These are phyloP conservation scores for Antheraea yamamai DNA, from an alignment of 2,888 invertebrate genomes.

Conservation along the genomic window DNA sequence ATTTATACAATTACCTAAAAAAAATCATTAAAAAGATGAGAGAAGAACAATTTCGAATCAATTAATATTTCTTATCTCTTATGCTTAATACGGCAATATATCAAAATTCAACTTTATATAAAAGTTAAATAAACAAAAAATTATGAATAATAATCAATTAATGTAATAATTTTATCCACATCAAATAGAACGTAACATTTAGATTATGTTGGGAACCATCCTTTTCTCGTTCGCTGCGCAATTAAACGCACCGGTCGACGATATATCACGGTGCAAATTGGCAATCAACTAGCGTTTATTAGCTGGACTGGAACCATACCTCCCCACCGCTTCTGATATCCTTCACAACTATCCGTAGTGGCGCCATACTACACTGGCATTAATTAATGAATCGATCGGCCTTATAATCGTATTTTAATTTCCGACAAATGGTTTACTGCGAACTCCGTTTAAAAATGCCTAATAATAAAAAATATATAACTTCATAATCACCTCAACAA, in stretches of 20 bases:
- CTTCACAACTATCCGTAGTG: conserved; percentile 32
- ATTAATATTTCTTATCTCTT: not conserved
- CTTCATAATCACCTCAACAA: conserved; percentile 66
- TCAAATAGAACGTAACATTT: not conserved
- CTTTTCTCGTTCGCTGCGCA: conserved; percentile 29
- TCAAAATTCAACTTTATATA: not conserved
- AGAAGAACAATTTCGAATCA: not conserved
- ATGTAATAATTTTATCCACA: not conserved
- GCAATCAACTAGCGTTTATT: conserved; percentile 69
- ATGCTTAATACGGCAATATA: not conserved
- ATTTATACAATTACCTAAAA: not conserved
- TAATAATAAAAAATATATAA: conserved; percentile 65
- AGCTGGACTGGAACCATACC: conserved; percentile 43
- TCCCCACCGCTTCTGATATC: conserved; percentile 32
- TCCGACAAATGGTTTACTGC: conserved; percentile 58
- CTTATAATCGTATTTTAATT: conserved; percentile 74
- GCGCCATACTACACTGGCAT: conserved; percentile 51
- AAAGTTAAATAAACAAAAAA: not conserved
- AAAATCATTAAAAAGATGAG: not conserved
- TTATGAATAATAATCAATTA: not conserved
- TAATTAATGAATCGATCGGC: conserved; percentile 61
- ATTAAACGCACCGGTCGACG: conserved; percentile 56
- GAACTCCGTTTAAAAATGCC: conserved; percentile 59
- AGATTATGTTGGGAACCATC: not conserved
- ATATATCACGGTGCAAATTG: conserved; percentile 68